These are phyloP conservation scores for Girardia tigrina DNA, from an alignment of 2,888 invertebrate species.

Conservation along the genomic window DNA sequence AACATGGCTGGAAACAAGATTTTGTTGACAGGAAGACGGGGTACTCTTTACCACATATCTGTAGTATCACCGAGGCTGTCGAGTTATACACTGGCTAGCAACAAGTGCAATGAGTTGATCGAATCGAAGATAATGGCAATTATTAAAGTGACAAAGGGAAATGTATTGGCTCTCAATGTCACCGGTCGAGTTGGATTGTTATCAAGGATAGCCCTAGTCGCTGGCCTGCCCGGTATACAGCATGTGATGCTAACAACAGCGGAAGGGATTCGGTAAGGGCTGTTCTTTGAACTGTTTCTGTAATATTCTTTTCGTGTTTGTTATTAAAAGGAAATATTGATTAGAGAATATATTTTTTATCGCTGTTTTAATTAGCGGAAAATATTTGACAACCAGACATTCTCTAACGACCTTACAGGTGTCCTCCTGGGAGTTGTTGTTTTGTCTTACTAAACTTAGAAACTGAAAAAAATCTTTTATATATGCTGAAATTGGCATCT, in stretches of 20 bases:
- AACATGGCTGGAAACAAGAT: not conserved
- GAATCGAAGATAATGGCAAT: slow-evolving; percentile 9
- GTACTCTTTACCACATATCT: not conserved
- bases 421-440: not conserved
- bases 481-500: not conserved
- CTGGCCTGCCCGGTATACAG: not conserved
- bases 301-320: not conserved
- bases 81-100: not conserved
- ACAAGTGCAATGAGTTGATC: not conserved
- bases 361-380: not conserved
- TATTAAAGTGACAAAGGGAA: slow-evolving; percentile 9
- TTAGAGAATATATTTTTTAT: not conserved
- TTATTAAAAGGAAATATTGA: not conserved
- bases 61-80: not conserved
- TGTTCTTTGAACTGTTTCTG: not conserved
- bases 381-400: not conserved
- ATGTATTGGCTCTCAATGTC: slow-evolving; percentile 16
- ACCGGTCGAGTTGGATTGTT: not conserved
- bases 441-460: not conserved
- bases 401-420: not conserved
- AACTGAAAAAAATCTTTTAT: not conserved
- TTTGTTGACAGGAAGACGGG: slow-evolving; percentile 6
- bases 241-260: not conserved
- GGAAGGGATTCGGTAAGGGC: not conserved
- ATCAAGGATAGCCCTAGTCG: not conserved